phyloP scores from a whole-genome alignment of 2,888 invertebrate genomes.

The Apocheima hispidaria region DNA sequence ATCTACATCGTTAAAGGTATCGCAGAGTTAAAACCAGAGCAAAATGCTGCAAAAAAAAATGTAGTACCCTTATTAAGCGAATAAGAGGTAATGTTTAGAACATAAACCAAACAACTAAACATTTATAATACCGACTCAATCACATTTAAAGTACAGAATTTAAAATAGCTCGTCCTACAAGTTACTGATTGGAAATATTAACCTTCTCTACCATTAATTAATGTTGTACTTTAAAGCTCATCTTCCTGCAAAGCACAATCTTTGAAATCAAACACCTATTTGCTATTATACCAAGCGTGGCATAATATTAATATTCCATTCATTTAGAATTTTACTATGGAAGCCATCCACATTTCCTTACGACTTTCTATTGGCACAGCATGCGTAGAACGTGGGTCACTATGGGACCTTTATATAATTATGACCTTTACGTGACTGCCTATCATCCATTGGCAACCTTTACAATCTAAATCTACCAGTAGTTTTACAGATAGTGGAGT shows the following conservation, averaged over 20 bases:
- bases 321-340: conserved; percentile 5
- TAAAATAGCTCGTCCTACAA: too few relatives aligned
- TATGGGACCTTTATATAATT: conserved; percentile 51
- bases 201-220: background rate
- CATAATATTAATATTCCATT: background rate
- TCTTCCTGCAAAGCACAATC: background rate
- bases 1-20: too few relatives aligned
- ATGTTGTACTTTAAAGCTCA: background rate
- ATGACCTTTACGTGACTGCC: conserved; percentile 59
- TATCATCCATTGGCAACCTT: conserved; percentile 45
- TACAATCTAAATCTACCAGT: too few relatives aligned
- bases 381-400: conserved; percentile 48
- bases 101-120: too few relatives aligned
- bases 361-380: conserved; percentile 61
- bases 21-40: too few relatives aligned
- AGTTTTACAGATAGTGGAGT: background rate
- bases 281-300: background rate
- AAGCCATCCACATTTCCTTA: conserved; percentile 8
- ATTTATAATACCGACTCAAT: too few relatives aligned
- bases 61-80: too few relatives aligned
- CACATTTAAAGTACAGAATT: background rate
- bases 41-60: too few relatives aligned
- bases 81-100: too few relatives aligned
- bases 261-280: conserved; percentile 11
- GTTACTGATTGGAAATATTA: background rate